Conservation (phyloP, 2,888 invertebrate species). For the Stenurella melanura region DNA sequence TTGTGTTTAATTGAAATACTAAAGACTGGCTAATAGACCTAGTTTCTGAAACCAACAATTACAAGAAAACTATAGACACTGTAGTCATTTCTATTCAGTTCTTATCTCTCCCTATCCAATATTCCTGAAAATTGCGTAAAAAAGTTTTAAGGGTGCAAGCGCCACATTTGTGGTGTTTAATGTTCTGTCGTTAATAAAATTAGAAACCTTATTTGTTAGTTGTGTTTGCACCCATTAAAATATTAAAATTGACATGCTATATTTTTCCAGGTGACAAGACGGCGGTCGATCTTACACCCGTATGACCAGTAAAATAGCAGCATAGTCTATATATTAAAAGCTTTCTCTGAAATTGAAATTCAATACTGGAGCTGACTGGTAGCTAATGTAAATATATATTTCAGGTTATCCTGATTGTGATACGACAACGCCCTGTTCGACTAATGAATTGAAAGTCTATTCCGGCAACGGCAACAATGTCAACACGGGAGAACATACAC, state of each 20-base stretch:
- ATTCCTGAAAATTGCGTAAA: no score
- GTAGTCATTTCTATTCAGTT: no score
- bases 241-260: conserved; percentile 25
- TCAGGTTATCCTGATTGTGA: conserved; percentile 66
- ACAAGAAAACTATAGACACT: no score
- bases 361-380: conserved; percentile 56
- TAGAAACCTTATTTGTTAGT: neutral
- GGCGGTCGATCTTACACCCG: neutral
- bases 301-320: conserved; percentile 7
- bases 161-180: no score
- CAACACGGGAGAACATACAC: conserved; percentile 69
- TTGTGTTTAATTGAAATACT: no score
- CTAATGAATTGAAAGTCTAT: conserved; percentile 73
- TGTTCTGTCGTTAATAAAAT: no score
- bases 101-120: no score
- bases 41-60: no score
- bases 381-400: conserved; percentile 68
- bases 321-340: conserved; percentile 43
- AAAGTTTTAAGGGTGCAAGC: no score
- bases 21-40: no score
- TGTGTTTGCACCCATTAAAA: conserved; percentile 19
- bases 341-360: conserved; percentile 67
- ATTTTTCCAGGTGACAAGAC: conserved; percentile 14
- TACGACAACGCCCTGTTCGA: conserved; percentile 61
- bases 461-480: conserved; percentile 70